These are phyloP conservation scores for Cheirogaleus medius DNA, from an alignment of 2,113 vertebrate species.

Conservation along the genomic window DNA sequence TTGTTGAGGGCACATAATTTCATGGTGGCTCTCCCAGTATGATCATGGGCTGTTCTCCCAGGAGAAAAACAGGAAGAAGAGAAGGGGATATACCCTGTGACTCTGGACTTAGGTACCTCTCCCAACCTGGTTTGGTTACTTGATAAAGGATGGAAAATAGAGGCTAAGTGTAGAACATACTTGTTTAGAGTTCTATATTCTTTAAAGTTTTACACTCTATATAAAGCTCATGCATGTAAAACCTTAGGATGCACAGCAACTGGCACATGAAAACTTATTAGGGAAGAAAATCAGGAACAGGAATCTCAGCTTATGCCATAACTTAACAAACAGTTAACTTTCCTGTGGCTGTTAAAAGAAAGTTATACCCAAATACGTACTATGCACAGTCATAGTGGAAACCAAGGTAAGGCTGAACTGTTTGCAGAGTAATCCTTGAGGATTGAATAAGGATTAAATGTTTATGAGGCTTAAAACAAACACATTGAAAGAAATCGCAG, in stretches of 20 bases:
- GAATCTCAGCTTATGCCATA: not conserved
- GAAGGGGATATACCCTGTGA: not conserved
- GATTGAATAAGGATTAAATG: not conserved
- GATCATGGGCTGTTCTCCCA: not conserved
- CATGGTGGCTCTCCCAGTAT: not conserved
- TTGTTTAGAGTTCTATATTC: not conserved
- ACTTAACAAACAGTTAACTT: not conserved
- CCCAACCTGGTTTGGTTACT: not conserved
- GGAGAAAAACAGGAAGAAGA: not conserved
- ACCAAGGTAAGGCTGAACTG: not conserved
- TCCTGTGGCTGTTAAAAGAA: constrained; percentile 14
- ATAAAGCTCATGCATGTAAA: not conserved
- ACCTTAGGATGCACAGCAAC: not conserved
- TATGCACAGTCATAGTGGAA: not conserved
- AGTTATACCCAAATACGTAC: not conserved
- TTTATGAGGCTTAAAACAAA: constrained; percentile 16
- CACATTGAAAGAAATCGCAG: not conserved
- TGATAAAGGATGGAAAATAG: not conserved
- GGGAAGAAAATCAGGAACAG: not conserved
- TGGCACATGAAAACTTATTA: not conserved
- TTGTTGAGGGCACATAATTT: not conserved
- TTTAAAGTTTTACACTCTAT: not conserved
- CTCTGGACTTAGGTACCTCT: not conserved
- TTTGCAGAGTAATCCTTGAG: constrained; percentile 19
- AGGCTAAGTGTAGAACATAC: not conserved